Evolutionary conservation across 2,113 vertebrate genomes (phyloP).

Genomic region (Stercorarius parasiticus): DNA sequence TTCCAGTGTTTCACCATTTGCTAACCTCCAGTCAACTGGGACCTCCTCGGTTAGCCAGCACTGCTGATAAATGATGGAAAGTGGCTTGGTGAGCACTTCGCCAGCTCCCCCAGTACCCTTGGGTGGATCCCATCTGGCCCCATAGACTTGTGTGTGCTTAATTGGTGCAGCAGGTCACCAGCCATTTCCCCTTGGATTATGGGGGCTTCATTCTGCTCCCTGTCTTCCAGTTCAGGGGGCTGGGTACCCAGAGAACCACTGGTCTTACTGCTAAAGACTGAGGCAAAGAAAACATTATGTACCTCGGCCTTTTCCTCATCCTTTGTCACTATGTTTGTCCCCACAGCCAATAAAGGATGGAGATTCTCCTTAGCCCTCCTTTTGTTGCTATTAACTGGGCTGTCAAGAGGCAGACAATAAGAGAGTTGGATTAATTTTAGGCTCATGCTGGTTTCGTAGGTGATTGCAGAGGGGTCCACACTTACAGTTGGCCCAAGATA

Average conservation of each 20-base stretch:
- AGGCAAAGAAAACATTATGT: background rate
- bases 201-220: background rate
- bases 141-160: background rate
- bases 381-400: background rate
- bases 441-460: background rate
- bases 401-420: background rate
- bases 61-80: background rate
- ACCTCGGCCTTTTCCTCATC: background rate
- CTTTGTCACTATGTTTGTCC: background rate
- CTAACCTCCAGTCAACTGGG: background rate
- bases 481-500: background rate
- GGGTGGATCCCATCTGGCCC: background rate
- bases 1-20: background rate
- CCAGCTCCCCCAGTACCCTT: background rate
- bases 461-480: background rate
- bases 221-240: background rate
- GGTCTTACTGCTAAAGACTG: background rate
- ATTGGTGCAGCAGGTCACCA: background rate
- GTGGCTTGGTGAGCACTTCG: background rate
- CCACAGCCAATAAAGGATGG: background rate
- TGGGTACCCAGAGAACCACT: background rate
- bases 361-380: background rate
- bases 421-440: background rate
- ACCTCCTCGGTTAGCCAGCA: background rate
- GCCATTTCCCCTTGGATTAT: background rate